Base-by-base conservation (phyloP, 2,888 invertebrate genomes). In the Tineola bisselliella region DNA sequence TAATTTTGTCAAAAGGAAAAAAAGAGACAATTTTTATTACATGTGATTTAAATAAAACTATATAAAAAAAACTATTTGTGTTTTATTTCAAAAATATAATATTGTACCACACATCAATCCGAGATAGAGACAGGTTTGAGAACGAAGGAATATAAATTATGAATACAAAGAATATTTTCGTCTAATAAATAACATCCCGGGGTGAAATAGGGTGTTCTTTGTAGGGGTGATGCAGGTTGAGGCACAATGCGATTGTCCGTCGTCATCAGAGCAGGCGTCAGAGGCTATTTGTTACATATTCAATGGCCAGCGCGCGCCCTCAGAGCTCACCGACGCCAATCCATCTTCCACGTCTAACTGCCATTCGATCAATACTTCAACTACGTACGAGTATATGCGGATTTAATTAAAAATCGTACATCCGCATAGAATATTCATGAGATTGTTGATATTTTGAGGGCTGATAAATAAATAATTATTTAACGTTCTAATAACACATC, bases 211-310 rank as follows among this genome's bases (percentile, higher is more conserved):
- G 25, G 61, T 57, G 60, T 52, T 62, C 63, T 65, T 65, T 64
- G 65, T 65, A 62, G 48, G 54, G 56, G 66, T 78, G 78, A 77
- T 75, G 76, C 74, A 76, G 79, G 77, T 76, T 69, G 65, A 66
- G 66, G 68, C 69, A 74, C 72, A 75, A 74, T 74, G 73, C 75
- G 72, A 67, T 72, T 70, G 73, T 71, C 74, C 72, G 54, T 25
- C 33, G 58, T 30, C 19, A 19, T 44, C 57, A 65, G 62, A 63
- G 63, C 65, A 67, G 68, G 70, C 71, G 70, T 69, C 68, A 70
- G 66, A 71, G 4, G 70, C 75, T 79, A 81, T 81, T 81, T 79
- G 79, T 81, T 78, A 81, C 73, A 70, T 72, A 77, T 81, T 80
- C 79, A 80, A 75, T 73, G 72, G 69, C 65, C 25, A 30, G 10